A percentile compares a stretch with the other conserved stretches of the same genome.
Conservation (phyloP, 2,113 vertebrate genomes). For the Aegotheles bennettii region DNA sequence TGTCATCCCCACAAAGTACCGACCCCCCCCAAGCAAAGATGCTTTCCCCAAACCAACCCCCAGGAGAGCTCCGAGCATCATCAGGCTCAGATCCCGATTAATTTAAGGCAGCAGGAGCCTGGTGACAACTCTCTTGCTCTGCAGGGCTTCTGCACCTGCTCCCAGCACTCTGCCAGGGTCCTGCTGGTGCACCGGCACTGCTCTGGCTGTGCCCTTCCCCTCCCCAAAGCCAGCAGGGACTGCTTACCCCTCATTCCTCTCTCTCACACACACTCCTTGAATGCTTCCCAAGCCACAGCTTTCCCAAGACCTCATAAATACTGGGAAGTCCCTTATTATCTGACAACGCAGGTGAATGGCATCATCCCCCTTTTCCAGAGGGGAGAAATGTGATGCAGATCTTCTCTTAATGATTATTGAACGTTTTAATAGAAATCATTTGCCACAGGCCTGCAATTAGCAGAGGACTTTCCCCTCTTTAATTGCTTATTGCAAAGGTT, state of each 20-base stretch:
- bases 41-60: background rate
- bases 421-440: background rate
- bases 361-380: background rate
- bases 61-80: background rate
- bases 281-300: rapidly evolving
- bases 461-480: background rate
- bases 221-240: rapidly evolving
- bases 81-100: rapidly evolving
- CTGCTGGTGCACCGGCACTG: rapidly evolving
- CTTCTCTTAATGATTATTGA: background rate
- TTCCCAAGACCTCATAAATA: background rate
- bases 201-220: background rate
- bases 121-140: background rate
- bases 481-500: background rate
- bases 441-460: background rate
- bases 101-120: rapidly evolving
- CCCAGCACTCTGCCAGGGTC: background rate
- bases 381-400: background rate
- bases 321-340: rapidly evolving
- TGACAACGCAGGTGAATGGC: background rate
- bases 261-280: rapidly evolving
- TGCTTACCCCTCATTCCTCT: background rate
- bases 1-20: too few species aligned
- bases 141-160: background rate
- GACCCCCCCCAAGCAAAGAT: background rate